Evolutionary conservation across 1,140 invertebrate species (phyloP).

Genomic region (Orchestia grillus): DNA sequence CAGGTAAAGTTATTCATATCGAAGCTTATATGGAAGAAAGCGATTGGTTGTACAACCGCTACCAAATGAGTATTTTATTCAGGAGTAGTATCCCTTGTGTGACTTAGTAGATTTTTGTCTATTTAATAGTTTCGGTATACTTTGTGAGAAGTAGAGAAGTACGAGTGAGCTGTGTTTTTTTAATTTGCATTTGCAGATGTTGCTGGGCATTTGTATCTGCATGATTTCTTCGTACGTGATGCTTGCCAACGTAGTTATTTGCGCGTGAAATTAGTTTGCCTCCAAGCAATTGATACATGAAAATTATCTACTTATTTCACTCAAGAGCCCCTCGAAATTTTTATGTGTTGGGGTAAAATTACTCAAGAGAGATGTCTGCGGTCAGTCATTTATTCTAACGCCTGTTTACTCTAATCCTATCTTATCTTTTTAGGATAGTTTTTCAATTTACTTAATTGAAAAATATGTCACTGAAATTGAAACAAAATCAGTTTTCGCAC

Average conservation of each 20-base stretch:
- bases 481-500: no score
- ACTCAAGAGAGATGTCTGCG: no score
- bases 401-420: no score
- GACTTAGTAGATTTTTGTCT: not conserved
- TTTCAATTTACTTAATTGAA: no score
- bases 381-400: no score
- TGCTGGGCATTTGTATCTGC: no score
- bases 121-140: not conserved
- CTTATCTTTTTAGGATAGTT: no score
- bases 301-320: not conserved
- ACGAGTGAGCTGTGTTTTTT: not conserved
- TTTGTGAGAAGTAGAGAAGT: not conserved
- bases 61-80: not conserved
- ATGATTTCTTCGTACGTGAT: no score
- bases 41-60: not conserved
- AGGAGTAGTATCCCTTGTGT: not conserved
- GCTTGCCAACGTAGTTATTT: not conserved
- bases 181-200: not conserved
- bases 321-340: no score
- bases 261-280: not conserved
- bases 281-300: not conserved
- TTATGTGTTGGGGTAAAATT: no score
- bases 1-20: not conserved
- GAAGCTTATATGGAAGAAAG: not conserved
- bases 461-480: no score